Base-by-base conservation (phyloP, 30 jellyfish, hydroid and myxozoan species). In the Hydra vulgaris region DNA sequence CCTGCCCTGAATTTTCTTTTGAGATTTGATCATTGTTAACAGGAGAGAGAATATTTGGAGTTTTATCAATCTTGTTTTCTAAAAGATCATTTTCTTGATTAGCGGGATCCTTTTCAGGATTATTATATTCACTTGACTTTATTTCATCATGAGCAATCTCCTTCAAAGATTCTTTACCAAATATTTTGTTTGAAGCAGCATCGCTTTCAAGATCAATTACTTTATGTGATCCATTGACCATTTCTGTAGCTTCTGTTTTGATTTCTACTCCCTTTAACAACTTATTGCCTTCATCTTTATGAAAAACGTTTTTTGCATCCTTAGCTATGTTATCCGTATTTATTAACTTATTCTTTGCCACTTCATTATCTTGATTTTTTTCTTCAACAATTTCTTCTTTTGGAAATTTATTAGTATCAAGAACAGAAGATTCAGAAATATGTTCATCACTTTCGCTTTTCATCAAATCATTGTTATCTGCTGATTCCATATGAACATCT, bases 371-470 rank as follows among this genome's bases (percentile, higher is more conserved):
- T 52, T 84, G 27, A n/a, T n/a, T n/a, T n/a, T 22, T 52, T 66
- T 70, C 73, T 15, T 80, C 72, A 15, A 19, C 70, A 80, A 16
- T 18, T 54, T 81, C 78, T 27, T 72, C 81, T 21, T 72, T 77
- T 66, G 54, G 18, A 27, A 20, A 73, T 72, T 53, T 73, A 15
- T 25, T 82, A 56, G 53, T 79, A 18, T 52, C 76, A 17, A 25
- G 53, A n/a, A n/a, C n/a, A 8, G 19, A 52, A 8, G 76, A 69
- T 15, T 8, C 84, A 53, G 27, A 71, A 52, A 23, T 25, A 68
- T 19, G 84, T 15, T 76, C 81, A 15, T 70, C 88, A 23, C 72
- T 86, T 40, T 8, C 86, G 26, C 15, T 88, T 71, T 68, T 26
- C 67, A 18, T 54, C 15, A 22, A 20, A 27, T 54, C 88, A 1